These are phyloP conservation scores for Chelonia mydas DNA, from an alignment of 2,797 vertebrate genomes.

Conservation along the genomic window DNA sequence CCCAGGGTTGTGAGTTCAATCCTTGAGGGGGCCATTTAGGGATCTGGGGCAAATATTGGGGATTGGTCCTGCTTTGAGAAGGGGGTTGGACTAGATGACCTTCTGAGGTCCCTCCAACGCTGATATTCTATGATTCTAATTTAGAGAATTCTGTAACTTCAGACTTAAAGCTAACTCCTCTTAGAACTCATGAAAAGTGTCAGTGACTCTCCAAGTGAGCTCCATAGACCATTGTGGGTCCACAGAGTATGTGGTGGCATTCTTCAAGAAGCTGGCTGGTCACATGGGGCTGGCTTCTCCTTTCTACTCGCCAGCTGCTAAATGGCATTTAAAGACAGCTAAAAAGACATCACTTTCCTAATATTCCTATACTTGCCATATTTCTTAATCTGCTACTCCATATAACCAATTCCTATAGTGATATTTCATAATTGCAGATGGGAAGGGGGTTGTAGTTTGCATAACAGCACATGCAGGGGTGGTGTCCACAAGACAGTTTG, in stretches of 20 bases:
- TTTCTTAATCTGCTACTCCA: neutral
- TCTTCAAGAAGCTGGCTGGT: neutral
- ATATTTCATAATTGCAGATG: neutral
- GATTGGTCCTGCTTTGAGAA: no score
- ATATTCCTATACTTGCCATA: no score
- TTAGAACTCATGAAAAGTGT: neutral
- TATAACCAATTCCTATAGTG: neutral
- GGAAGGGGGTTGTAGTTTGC: neutral
- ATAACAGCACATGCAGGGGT: accelerated
- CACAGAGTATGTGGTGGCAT: neutral
- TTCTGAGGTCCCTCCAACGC: no score
- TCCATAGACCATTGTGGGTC: accelerated
- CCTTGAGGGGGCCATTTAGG: no score
- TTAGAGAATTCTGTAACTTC: neutral
- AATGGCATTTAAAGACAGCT: neutral
- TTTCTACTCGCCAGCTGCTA: neutral
- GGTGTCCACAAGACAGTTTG: neutral
- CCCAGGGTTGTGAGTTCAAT: no score
- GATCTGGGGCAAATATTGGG: no score
- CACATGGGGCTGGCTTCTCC: neutral
- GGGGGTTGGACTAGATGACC: no score
- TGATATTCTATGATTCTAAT: neutral
- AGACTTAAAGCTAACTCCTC: neutral
- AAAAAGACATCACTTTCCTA: neutral
- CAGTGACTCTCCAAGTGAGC: accelerated